A percentile compares a stretch with the other conserved stretches of the same genome.
Evolutionary conservation across 2,888 invertebrate genomes (phyloP).

Genomic region (Drosophila paranaensis): DNA sequence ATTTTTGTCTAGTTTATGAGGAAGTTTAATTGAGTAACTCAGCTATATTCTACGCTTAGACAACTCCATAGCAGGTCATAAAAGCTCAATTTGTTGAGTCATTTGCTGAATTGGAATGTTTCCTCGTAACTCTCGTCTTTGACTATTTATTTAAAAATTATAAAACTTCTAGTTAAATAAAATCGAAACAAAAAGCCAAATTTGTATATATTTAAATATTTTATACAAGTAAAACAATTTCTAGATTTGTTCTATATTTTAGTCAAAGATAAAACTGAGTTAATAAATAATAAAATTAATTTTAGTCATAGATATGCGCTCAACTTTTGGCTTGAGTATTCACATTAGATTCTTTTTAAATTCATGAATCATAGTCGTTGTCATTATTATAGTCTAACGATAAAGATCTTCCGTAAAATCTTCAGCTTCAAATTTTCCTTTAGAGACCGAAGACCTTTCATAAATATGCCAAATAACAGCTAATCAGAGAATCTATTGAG

Average conservation of each 20-base stretch:
- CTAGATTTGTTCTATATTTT: neutral
- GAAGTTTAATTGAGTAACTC: neutral
- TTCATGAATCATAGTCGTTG: neutral
- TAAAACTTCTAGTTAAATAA: no score
- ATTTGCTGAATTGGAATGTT: neutral
- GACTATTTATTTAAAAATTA: no score
- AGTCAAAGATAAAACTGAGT: neutral
- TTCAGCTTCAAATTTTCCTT: neutral
- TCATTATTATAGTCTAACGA: neutral
- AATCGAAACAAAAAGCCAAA: no score
- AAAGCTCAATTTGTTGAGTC: neutral
- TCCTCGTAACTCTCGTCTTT: no score
- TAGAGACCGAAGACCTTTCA: neutral
- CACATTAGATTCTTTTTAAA: neutral
- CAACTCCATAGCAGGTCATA: neutral
- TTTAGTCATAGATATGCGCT: neutral
- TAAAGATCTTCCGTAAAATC: neutral
- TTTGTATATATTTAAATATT: no score
- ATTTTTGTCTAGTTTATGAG: neutral
- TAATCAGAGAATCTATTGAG: conserved; percentile 7
- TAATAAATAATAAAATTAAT: neutral
- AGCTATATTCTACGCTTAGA: no score
- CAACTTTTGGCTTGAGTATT: neutral
- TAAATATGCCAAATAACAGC: conserved; percentile 6
- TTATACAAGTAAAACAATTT: no score